These are phyloP conservation scores for Uria aalge DNA, from an alignment of 2,113 vertebrate species.

Conservation along the genomic window DNA sequence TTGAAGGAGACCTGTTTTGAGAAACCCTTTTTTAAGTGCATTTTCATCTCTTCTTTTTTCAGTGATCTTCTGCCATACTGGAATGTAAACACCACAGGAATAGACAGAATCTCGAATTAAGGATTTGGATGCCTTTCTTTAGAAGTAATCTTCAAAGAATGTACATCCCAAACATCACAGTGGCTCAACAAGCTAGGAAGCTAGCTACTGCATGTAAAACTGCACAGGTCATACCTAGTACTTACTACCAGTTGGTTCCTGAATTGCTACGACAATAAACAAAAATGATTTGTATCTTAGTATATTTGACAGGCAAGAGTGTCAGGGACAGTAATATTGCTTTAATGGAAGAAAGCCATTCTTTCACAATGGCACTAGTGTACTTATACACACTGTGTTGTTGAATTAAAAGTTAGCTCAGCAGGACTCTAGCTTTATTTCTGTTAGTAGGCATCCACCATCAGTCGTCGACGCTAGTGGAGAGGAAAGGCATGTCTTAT, in stretches of 20 bases:
- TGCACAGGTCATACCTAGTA: slow-evolving; percentile 66
- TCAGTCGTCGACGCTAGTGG: slow-evolving; percentile 8
- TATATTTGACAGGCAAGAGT: slow-evolving; percentile 37
- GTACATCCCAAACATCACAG: slow-evolving; percentile 76
- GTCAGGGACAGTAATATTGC: background rate
- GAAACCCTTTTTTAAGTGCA: slow-evolving; percentile 59
- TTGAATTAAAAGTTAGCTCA: slow-evolving; percentile 52
- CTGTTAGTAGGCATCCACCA: slow-evolving; percentile 39
- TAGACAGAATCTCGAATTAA: slow-evolving; percentile 80
- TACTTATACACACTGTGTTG: slow-evolving; percentile 33
- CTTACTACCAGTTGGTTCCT: slow-evolving; percentile 51
- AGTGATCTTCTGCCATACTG: slow-evolving; percentile 75
- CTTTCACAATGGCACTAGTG: slow-evolving; percentile 24
- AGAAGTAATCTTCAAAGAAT: slow-evolving; percentile 84
- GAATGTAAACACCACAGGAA: slow-evolving; percentile 82
- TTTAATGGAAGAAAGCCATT: slow-evolving; percentile 51
- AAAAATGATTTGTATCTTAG: background rate
- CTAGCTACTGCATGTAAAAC: slow-evolving; percentile 63
- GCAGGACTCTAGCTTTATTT: slow-evolving; percentile 43
- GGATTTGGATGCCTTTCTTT: slow-evolving; percentile 77
- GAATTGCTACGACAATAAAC: slow-evolving; percentile 40
- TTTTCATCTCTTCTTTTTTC: slow-evolving; percentile 69
- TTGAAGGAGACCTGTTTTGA: slow-evolving; percentile 62
- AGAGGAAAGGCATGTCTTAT: slow-evolving; percentile 39
- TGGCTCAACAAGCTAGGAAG: slow-evolving; percentile 65